Percentiles rank a stretch among this genome's conserved stretches.
Evolutionary conservation across 2,113 vertebrate species (phyloP).

Genomic region (Ameiurus melas): DNA sequence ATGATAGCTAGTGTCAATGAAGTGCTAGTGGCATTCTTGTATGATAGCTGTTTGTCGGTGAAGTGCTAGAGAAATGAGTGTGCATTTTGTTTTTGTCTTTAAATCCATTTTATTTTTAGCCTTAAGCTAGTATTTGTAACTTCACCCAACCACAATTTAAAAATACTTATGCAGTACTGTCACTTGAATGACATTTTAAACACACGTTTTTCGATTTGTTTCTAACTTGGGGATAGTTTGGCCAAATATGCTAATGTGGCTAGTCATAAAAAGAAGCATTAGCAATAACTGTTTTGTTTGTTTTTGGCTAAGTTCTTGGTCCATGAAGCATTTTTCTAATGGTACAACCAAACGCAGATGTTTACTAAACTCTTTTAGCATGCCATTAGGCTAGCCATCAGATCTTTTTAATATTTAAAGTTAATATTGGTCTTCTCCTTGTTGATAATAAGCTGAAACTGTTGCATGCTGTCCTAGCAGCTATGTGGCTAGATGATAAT

Average conservation of each 20-base stretch:
- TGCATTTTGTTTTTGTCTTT: neutral
- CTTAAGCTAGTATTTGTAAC: neutral
- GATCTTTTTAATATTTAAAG: neutral
- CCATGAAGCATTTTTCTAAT: neutral
- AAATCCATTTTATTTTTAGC: neutral
- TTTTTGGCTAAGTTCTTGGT: neutral
- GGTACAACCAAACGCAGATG: neutral
- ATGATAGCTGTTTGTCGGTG: neutral
- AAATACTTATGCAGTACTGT: neutral
- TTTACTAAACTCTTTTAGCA: neutral
- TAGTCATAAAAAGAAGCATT: slow-evolving; percentile 8
- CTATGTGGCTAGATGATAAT: neutral
- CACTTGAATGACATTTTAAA: neutral
- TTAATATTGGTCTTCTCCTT: neutral
- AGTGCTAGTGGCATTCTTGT: neutral
- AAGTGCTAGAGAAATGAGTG: neutral
- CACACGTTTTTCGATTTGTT: neutral
- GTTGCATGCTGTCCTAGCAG: neutral
- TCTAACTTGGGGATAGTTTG: neutral
- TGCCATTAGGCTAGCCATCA: neutral
- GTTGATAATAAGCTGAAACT: neutral
- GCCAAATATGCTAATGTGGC: slow-evolving; percentile 15
- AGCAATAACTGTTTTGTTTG: slow-evolving; percentile 8
- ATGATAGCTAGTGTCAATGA: neutral
- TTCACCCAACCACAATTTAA: neutral